These are phyloP conservation scores for Myotis pilosus DNA, from an alignment of 2,797 vertebrate genomes.

Conservation along the genomic window DNA sequence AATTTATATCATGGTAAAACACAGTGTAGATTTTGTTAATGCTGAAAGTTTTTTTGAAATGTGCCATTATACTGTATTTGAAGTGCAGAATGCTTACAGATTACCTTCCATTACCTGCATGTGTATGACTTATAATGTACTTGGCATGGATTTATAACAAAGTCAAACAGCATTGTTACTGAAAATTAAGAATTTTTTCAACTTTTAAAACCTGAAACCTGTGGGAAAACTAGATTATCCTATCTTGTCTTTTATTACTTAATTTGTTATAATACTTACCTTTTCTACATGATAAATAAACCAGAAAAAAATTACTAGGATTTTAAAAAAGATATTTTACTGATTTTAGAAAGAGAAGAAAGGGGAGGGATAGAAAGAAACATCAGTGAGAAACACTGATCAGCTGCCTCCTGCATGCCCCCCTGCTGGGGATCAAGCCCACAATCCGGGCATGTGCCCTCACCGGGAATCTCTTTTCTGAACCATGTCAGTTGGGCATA, in stretches of 20 bases:
- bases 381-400: too few relatives aligned
- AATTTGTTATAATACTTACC: conserved; percentile 30
- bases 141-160: neutral
- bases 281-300: neutral
- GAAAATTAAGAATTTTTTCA: conserved; percentile 4
- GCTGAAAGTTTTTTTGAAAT: conserved; percentile 4
- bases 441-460: too few relatives aligned
- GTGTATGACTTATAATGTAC: neutral
- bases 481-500: too few relatives aligned
- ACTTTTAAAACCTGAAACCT: conserved; percentile 36
- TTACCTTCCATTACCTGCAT: neutral
- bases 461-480: too few relatives aligned
- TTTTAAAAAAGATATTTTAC: neutral
- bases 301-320: neutral
- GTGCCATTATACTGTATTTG: neutral
- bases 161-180: neutral
- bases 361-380: too few relatives aligned
- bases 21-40: conserved; percentile 6
- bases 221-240: conserved; percentile 1
- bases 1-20: neutral
- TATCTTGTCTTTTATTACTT: conserved; percentile 22
- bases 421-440: too few relatives aligned
- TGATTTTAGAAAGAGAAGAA: too few relatives aligned
- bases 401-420: too few relatives aligned
- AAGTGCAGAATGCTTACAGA: conserved; percentile 19